phyloP scores from a whole-genome alignment of 2,888 invertebrate genomes.

The Falcaria lacertinaria region DNA sequence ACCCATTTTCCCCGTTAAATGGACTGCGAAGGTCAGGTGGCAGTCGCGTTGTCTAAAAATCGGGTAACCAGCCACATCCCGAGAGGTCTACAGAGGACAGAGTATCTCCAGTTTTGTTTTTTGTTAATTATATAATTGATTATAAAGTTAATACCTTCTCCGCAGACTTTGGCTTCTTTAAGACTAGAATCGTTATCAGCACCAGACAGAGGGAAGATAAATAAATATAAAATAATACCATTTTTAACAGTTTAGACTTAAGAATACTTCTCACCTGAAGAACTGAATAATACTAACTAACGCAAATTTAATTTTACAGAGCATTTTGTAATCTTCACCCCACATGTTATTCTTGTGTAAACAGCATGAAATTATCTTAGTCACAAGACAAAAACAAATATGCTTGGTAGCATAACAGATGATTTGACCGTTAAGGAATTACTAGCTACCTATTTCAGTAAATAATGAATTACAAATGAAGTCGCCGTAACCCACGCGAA shows the following conservation, averaged over 20 bases:
- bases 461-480: no score
- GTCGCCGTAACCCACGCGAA: no score
- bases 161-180: slow-evolving; percentile 40
- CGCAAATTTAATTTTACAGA: slow-evolving; percentile 14
- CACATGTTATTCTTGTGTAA: slow-evolving; percentile 7
- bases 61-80: no score
- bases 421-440: not conserved
- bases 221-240: slow-evolving; percentile 50
- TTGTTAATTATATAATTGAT: no score
- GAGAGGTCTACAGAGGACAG: no score
- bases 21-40: no score
- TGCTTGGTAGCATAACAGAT: not conserved
- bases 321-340: slow-evolving; percentile 10
- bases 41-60: no score
- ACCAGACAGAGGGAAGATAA: slow-evolving; percentile 47
- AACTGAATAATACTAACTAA: slow-evolving; percentile 27
- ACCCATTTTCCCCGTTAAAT: no score
- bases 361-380: slow-evolving; percentile 28
- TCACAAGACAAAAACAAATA: slow-evolving; percentile 33
- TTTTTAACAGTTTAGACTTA: slow-evolving; percentile 18
- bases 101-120: no score
- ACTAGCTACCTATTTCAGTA: not conserved
- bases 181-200: slow-evolving; percentile 40
- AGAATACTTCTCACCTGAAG: slow-evolving; percentile 22
- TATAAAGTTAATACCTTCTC: no score